phyloP scores from a whole-genome alignment of 2,888 invertebrate species.

The Acholoe squamosa region DNA sequence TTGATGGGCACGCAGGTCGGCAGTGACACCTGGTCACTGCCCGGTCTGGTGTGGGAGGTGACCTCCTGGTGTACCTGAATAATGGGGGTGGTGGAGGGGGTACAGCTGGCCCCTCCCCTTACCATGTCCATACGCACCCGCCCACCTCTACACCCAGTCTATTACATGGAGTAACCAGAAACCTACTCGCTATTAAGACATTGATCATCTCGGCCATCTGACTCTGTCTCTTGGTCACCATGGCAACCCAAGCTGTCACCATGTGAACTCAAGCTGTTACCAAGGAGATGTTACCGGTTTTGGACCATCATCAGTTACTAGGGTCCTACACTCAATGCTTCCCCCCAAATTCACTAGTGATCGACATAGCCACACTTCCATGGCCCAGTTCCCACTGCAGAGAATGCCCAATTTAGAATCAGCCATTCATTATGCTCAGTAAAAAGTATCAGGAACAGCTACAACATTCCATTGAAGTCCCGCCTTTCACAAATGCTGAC shows the following conservation, averaged over 20 bases:
- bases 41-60: constrained; percentile 23
- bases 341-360: background rate
- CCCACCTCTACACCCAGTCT: background rate
- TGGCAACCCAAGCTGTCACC: constrained; percentile 55
- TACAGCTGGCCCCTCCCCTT: constrained; percentile 13
- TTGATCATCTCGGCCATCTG: constrained; percentile 50
- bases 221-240: constrained; percentile 38
- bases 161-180: background rate
- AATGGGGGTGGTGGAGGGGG: background rate
- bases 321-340: background rate
- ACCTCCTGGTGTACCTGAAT: background rate
- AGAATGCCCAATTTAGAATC: background rate
- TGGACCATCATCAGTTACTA: constrained; percentile 7
- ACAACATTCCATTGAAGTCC: too few species aligned
- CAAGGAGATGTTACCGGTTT: background rate
- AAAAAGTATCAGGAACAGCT: too few species aligned
- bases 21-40: constrained; percentile 17
- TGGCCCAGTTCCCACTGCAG: background rate
- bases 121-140: background rate
- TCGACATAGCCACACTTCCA: background rate
- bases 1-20: background rate
- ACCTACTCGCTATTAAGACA: background rate
- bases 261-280: constrained; percentile 49
- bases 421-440: too few species aligned
- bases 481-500: too few species aligned